These are phyloP conservation scores for Eucriotettix oculatus DNA, from an alignment of 2,888 invertebrate species.

Conservation along the genomic window DNA sequence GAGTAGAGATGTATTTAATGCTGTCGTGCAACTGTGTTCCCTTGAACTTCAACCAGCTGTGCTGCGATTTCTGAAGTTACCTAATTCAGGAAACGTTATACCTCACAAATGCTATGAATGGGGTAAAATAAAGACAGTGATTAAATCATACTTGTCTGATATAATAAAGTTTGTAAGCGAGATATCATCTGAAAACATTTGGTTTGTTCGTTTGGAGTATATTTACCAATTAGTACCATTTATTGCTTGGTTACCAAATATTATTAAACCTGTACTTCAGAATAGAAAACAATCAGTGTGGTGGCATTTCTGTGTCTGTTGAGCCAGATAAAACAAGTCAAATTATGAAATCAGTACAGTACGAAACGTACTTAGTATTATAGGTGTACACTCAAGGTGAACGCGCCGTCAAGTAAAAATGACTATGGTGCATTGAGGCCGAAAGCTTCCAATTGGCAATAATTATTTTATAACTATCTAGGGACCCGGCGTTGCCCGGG, in stretches of 20 bases:
- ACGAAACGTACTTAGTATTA: too few relatives aligned
- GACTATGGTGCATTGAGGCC: too few relatives aligned
- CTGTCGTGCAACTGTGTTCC: slow-evolving; percentile 74
- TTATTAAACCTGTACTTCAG: slow-evolving; percentile 56
- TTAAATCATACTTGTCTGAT: slow-evolving; percentile 64
- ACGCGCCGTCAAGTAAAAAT: too few relatives aligned
- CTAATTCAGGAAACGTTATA: slow-evolving; percentile 14
- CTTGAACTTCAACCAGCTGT: slow-evolving; percentile 63
- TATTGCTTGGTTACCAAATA: slow-evolving; percentile 53
- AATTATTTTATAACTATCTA: too few relatives aligned
- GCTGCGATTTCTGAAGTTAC: slow-evolving; percentile 45
- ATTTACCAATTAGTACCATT: slow-evolving; percentile 72
- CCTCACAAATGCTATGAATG: slow-evolving; percentile 71
- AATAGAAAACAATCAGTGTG: slow-evolving; percentile 76
- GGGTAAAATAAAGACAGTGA: slow-evolving; percentile 51
- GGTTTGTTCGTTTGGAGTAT: slow-evolving; percentile 72
- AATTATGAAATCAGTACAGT: too few relatives aligned
- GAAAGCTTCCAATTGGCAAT: too few relatives aligned
- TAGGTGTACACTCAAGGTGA: too few relatives aligned
- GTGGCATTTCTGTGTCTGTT: slow-evolving; percentile 76
- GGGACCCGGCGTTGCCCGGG: too few relatives aligned
- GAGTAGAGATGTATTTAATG: slow-evolving; percentile 60
- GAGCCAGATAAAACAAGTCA: too few relatives aligned
- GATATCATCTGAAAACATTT: slow-evolving; percentile 65
- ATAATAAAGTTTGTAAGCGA: slow-evolving; percentile 60